Base-by-base conservation (phyloP, 2,888 invertebrate genomes). In the Meiosimyza decipiens region DNA sequence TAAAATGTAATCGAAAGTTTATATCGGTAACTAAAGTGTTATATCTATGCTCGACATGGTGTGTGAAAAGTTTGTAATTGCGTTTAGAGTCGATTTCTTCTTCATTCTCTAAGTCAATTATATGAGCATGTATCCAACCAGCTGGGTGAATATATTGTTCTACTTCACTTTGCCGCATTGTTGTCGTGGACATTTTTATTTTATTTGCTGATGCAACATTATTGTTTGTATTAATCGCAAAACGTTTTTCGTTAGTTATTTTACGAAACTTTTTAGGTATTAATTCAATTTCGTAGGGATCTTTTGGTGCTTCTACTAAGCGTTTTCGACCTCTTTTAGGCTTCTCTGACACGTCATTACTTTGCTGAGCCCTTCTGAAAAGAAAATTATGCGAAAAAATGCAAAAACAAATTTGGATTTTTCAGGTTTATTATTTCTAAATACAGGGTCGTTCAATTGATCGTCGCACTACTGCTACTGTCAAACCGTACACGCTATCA, bases 41-140 rank as follows among this genome's bases (percentile, higher is more conserved):
- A 60, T 86, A 86, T 47, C 87, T 80, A 71, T 86, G 87, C 73
- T 87, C 87, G 0, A 85, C 80, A 67, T 85, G 82, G 72, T 84
- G 82, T 1, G 84, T 83, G 64, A 84, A 86, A 16, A 86, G 64
- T 71, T 83, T 84, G 60, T 85, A 87, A 67, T 85, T 84, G 47
- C 83, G 80, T 70, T 87, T 87, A 0, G 84, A 84, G 65, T 87
- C 87, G 16, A 76, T 70, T 18, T 85, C 85, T 15, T 81, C 80
- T 5, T 83, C 83, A 75, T 85, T 85, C 9, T 82, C 82, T 0
- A 83, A 81, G 67, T 86, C 85, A 18, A 85, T 77, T n/a, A 86
- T 82, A 6, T 77, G 72, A 0, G 85, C 82, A 75, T 82, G 71
- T 13, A 77, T 76, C 85, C 85, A 87, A 5, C 81, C 74, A 15